Conservation (phyloP, 2,113 vertebrate species). For the Ceyx margarethae region DNA sequence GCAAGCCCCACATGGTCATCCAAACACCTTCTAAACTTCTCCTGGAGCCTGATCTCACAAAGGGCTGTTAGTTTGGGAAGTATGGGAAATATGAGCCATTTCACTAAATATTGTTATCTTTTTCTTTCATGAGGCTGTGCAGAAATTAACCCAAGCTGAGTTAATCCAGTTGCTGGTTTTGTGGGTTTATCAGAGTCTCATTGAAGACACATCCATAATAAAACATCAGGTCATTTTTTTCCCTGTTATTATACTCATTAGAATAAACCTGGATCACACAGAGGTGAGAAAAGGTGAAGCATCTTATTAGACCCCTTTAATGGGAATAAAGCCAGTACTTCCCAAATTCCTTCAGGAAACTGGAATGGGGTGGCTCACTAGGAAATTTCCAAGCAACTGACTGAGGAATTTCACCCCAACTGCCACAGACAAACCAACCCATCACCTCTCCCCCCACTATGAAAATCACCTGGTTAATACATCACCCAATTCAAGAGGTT, state of each 20-base stretch:
- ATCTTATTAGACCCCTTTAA: background rate
- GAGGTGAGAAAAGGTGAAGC: background rate
- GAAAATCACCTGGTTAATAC: background rate
- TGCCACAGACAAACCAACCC: background rate
- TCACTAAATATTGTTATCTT: background rate
- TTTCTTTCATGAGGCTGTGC: background rate
- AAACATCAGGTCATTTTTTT: background rate
- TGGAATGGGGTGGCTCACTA: background rate
- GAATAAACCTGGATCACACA: background rate
- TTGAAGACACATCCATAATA: conserved; percentile 2
- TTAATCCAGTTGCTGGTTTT: background rate
- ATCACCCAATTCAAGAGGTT: background rate
- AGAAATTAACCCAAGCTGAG: background rate
- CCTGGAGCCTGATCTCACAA: background rate
- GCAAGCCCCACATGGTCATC: background rate
- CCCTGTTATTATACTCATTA: background rate
- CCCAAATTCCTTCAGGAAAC: background rate
- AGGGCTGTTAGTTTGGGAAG: background rate
- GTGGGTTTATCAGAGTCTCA: background rate
- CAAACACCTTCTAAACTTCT: background rate
- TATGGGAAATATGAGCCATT: background rate
- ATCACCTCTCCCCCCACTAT: background rate
- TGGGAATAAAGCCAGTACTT: background rate
- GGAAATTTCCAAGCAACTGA: background rate
- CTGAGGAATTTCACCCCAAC: background rate